Base-by-base conservation (phyloP, 2,797 vertebrate genomes). In the Limnodromus scolopaceus region DNA sequence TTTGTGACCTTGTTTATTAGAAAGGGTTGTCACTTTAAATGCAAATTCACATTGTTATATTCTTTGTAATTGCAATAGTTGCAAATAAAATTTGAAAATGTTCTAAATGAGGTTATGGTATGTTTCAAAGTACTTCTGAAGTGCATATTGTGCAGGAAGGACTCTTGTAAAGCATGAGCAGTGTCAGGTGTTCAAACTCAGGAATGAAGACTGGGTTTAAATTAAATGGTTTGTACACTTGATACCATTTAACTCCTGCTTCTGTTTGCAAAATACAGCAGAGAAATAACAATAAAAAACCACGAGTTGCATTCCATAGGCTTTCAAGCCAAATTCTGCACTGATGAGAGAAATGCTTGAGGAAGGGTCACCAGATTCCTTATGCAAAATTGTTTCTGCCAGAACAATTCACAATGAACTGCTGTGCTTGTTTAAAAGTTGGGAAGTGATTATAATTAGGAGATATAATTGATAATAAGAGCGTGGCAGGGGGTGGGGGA, bases 61-160 rank as follows among this genome's bases (percentile, higher is more conserved):
- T 99, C 98, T 99, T 99, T 99, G 98, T 99, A 99, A 99, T 99
- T 98, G 90, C 98, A 98, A 96, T 98, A 98, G 98, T 98, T 99
- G 98, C 98, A 99, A 99, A 99, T 99, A 99, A 99, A 99, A 98
- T 81, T 84, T 97, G 93, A 98, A 98, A 96, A 72, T 91, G 90
- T 95, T 87, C 68, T 93, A 89, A 97, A 94, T 72, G 90, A 81
- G 81, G 87, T 96, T 54, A 96, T 96, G 86, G 63, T 61, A 95
- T 97, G 85, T 96, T 97, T 97, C 81, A 72, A 49, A 93, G 77
- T 72, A 54, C 27, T 84, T 84, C 65, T 63, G 39, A 75, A 72
- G 32, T 92, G 57, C 58, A 14, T 48, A 48, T 63, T 5, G 13
- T 77, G 25, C 70, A 88, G 92, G 77, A 84, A 61, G 34, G 55